A percentile compares a stretch with the other conserved stretches of the same genome.
These are phyloP conservation scores for Brotula barbata DNA, from an alignment of 2,797 vertebrate species.

Conservation along the genomic window DNA sequence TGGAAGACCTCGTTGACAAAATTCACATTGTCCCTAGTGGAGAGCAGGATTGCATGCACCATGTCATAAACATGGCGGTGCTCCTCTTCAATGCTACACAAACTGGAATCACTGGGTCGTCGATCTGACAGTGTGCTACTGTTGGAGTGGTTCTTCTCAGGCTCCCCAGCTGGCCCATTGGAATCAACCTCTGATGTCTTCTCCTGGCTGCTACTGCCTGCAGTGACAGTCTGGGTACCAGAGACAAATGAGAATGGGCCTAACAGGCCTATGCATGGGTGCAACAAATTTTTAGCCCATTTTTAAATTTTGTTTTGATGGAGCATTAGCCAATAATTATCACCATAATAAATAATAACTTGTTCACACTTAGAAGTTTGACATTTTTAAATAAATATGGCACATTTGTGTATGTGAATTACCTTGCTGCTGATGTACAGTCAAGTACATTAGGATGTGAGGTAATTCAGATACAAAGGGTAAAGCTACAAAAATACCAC, in stretches of 20 bases:
- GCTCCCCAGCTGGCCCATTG: conserved; percentile 72
- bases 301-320: too few species aligned
- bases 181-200: conserved; percentile 78
- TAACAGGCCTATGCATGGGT: too few species aligned
- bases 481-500: too few species aligned
- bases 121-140: conserved; percentile 91
- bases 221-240: conserved; percentile 81
- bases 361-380: too few species aligned
- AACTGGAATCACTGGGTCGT: conserved; percentile 88
- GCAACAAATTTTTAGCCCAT: too few species aligned
- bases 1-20: conserved; percentile 99
- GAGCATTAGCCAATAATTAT: too few species aligned
- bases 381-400: too few species aligned
- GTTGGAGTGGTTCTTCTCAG: conserved; percentile 88
- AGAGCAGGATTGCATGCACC: conserved; percentile 93
- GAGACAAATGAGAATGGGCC: conserved; percentile 19
- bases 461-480: too few species aligned
- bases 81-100: conserved; percentile 96
- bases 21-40: conserved; percentile 94
- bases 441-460: too few species aligned
- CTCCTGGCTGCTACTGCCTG: conserved; percentile 84
- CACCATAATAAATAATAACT: too few species aligned
- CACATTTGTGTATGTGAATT: too few species aligned
- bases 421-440: too few species aligned
- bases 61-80: conserved; percentile 90